These are phyloP conservation scores for Alitta virens DNA, from an alignment of 2,888 invertebrate genomes.

Conservation along the genomic window DNA sequence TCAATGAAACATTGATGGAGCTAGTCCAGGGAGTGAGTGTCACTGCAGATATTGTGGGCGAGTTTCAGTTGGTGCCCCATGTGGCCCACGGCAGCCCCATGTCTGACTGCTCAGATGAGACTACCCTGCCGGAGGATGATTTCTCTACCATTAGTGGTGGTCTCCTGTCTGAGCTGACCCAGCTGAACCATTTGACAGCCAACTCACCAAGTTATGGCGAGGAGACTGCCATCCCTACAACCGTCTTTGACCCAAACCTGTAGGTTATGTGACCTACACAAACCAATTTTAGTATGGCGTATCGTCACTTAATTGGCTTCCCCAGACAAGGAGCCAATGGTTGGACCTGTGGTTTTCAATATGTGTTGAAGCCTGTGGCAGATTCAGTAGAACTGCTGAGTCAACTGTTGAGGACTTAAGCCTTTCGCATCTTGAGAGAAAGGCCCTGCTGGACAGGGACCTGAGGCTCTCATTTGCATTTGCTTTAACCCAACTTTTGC, in stretches of 20 bases:
- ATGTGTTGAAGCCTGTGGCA: too few relatives aligned
- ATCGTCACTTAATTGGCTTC: constrained; percentile 20
- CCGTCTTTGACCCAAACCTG: constrained; percentile 19
- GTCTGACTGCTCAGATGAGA: not conserved
- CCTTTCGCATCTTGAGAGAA: too few relatives aligned
- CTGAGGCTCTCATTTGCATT: too few relatives aligned
- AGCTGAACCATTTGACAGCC: constrained; percentile 14
- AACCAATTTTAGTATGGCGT: constrained; percentile 22
- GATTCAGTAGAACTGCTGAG: too few relatives aligned
- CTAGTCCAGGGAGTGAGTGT: not conserved
- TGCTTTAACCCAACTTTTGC: too few relatives aligned
- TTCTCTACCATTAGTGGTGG: not conserved
- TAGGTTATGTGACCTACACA: constrained; percentile 22
- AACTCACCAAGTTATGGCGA: constrained; percentile 24
- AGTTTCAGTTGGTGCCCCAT: constrained; percentile 16
- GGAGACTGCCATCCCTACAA: constrained; percentile 10
- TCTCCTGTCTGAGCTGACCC: constrained; percentile 18
- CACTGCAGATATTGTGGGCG: constrained; percentile 1
- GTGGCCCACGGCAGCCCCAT: not conserved
- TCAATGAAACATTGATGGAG: constrained; percentile 7
- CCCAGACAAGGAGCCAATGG: not conserved
- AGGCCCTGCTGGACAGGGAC: too few relatives aligned
- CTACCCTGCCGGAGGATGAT: not conserved
- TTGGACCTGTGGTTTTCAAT: not conserved
- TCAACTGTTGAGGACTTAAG: too few relatives aligned